Evolutionary conservation across 2,888 invertebrate species (phyloP), one percentile per base, ranked within the genome.

Genomic region (Malthinus flaveolus): DNA sequence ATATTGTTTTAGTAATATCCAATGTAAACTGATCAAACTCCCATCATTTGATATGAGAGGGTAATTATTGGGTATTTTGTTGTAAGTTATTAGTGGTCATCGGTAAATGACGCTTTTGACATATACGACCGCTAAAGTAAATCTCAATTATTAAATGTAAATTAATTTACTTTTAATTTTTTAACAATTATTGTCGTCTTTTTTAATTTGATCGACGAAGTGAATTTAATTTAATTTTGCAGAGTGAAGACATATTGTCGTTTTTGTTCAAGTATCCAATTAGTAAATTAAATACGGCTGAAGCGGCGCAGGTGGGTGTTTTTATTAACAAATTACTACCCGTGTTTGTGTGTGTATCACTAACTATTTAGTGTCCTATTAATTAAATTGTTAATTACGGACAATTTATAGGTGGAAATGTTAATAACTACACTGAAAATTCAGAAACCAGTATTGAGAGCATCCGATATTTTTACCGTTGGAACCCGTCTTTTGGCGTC

Each of bases 401-500:
- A 15, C 6, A 12, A 31, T 50, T 64, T 63, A 7, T 46, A 72
- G 69, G 62, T 69, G 36, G 73, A 73, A 64, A 70, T 70, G 62
- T 48, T 72, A 9, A 62, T 72, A 35, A 61, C 62, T 5, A 71
- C 73, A 12, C 47, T 73, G 8, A 66, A 66, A 9, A 62, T 69
- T 1, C 70, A 73, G 49, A 70, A 67, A 60, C 74, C 73, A 4
- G 62, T 68, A 32, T 52, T 74, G 7, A 67, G 61, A 49, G 73
- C 74, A 36, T 73, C 73, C 0, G 71, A 71, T 49, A 68, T 72
- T 32, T 71, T 74, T 49, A 70, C 68, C 1, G 64, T 74, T 48
- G 69, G 72, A 7, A 71, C 70, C 3, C 53, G 68, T 44, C 60
- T 74, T 36, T 61, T 73, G 8, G 74, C 73, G 47, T 70, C 73